Evolutionary conservation across 2,113 vertebrate genomes (phyloP), one percentile per base, ranked within the genome.

Genomic region (Macquaria australasica): DNA sequence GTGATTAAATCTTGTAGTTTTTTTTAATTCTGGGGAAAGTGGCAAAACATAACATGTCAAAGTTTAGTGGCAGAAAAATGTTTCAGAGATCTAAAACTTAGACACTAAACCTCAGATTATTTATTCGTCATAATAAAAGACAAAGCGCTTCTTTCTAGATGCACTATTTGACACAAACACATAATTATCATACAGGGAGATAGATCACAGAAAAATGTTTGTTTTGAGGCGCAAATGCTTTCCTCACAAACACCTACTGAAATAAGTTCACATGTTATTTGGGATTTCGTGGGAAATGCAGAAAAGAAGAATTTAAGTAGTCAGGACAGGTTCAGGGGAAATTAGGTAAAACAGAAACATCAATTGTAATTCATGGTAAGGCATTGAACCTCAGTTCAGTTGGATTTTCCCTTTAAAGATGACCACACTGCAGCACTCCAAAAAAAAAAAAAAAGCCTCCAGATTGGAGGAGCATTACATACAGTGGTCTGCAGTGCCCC

Each of bases 401-500:
- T 67, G 43, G 60, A 28, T 23, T 28, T 51, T 77, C 50, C 63
- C 45, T 79, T 73, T 59, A 81, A 67, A n/a, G 2, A 5, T 28
- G 20, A 37, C n/a, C 59, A 69, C 21, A 20, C 37, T 56, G 55
- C 31, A 59, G 74, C 31, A 39, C 34, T 1, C 7, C 50, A 39
- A 31, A 45, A 71, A 31, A 31, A 31, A 31, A 31, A 31, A 31
- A 31, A 12, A 23, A 48, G 58, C 37, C 51, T 66, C 53, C 45
- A 78, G 15, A 25, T 1, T 11, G 31, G 53, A 78, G 53, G 50
- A 71, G 6, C 15, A 4, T 23, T 10, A 7, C 64, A 78, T 23
- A 20, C 23, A 56, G 25, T 25, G 56, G 73, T 70, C 71, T 85
- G 53, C 64, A 82, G 69, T 0, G 80, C 31, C 86, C 73, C 84